Percentiles rank a stretch among this genome's conserved stretches.
phyloP scores from a whole-genome alignment of 2,797 vertebrate genomes.

The Peromyscus melanophrys region DNA sequence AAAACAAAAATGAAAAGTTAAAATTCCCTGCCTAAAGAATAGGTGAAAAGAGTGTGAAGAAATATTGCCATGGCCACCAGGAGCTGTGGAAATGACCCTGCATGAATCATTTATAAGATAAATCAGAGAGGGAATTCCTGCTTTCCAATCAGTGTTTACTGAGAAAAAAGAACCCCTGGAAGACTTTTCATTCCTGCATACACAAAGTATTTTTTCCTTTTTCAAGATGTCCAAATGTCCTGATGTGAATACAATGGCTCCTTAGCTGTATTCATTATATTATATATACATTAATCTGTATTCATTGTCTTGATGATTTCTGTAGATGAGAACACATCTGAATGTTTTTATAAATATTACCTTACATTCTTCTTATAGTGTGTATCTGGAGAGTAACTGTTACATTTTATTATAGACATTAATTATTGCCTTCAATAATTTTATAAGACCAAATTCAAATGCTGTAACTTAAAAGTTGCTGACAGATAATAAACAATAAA shows the following conservation, averaged over 20 bases:
- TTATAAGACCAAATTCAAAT: slow-evolving; percentile 53
- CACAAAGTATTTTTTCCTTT: neutral
- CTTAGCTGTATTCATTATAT: neutral
- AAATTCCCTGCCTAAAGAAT: slow-evolving; percentile 35
- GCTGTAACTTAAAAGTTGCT: slow-evolving; percentile 3
- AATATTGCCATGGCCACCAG: neutral
- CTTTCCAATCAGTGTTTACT: neutral
- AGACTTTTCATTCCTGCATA: neutral
- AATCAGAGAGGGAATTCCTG: neutral
- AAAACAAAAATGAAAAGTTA: slow-evolving; percentile 36
- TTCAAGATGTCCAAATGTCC: neutral
- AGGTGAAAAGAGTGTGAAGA: neutral
- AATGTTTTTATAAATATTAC: slow-evolving; percentile 13
- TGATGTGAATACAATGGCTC: neutral
- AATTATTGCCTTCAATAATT: neutral
- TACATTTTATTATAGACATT: slow-evolving; percentile 14
- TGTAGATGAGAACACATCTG: neutral
- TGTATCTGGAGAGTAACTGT: neutral
- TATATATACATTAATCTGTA: too few species aligned
- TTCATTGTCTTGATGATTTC: neutral
- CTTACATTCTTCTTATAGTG: neutral
- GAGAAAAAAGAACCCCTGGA: neutral
- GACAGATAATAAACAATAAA: slow-evolving; percentile 32
- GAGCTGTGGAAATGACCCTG: neutral
- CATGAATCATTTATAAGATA: neutral